These are phyloP conservation scores for Hyalella azteca DNA, from an alignment of 2,888 invertebrate genomes.

Conservation along the genomic window DNA sequence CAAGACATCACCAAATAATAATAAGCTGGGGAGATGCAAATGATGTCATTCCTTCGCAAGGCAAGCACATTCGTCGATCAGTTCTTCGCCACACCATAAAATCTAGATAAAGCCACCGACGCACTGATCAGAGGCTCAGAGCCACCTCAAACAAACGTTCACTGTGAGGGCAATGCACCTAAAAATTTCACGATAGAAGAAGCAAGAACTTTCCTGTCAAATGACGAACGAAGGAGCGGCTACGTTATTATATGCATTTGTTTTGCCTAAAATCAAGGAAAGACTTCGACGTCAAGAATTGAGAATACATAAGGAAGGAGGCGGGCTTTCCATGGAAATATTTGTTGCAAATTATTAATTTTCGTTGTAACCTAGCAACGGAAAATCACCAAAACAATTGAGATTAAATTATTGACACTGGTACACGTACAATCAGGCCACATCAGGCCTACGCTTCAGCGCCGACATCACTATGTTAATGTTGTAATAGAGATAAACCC, in stretches of 20 bases:
- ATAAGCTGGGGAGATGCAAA: too few species aligned
- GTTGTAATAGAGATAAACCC: too few species aligned
- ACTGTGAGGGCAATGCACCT: neutral
- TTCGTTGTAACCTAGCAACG: neutral
- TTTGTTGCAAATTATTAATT: neutral
- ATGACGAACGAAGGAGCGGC: neutral
- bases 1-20: too few species aligned
- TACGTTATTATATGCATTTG: neutral
- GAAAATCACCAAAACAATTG: too few species aligned
- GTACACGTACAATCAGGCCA: too few species aligned
- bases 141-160: constrained; percentile 9
- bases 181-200: neutral
- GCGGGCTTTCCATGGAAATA: neutral
- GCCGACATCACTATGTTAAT: too few species aligned
- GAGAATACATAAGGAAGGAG: neutral
- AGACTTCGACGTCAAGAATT: neutral
- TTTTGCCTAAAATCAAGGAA: neutral
- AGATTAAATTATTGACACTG: too few species aligned
- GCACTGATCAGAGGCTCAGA: constrained; percentile 2
- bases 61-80: neutral
- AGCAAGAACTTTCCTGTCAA: neutral
- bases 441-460: too few species aligned
- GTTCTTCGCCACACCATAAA: constrained; percentile 20
- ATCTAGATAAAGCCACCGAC: constrained; percentile 13
- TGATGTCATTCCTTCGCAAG: neutral